A percentile compares a stretch with the other conserved stretches of the same genome.
These are phyloP conservation scores for Anthrax anthrax DNA, from an alignment of 2,888 invertebrate species.

Conservation along the genomic window DNA sequence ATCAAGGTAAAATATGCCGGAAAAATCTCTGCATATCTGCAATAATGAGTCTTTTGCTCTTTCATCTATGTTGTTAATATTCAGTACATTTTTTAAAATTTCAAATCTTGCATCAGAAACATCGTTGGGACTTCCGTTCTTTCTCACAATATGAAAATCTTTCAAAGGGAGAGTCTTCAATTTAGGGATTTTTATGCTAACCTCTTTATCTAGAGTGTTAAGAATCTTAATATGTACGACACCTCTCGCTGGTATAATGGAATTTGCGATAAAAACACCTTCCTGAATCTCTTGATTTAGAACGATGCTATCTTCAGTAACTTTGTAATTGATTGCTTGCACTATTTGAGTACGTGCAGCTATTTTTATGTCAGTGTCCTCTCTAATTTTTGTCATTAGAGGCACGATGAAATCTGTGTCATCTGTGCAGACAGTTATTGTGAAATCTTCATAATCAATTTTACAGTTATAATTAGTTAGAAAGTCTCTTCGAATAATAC, in stretches of 20 bases:
- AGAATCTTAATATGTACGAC: conserved; percentile 1
- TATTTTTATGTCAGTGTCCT: neutral
- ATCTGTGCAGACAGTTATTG: neutral
- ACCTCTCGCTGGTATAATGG: neutral
- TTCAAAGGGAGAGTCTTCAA: too few relatives aligned
- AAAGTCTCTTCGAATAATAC: conserved; percentile 3
- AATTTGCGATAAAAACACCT: conserved; percentile 2
- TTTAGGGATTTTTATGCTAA: too few relatives aligned
- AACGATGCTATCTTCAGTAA: conserved; percentile 4
- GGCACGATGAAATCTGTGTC: neutral
- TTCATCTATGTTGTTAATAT: neutral
- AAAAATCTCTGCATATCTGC: neutral
- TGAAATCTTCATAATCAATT: conserved; percentile 4
- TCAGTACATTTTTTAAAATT: neutral
- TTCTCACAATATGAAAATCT: too few relatives aligned
- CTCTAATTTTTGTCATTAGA: neutral
- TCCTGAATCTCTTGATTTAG: conserved; percentile 3
- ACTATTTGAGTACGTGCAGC: conserved; percentile 4
- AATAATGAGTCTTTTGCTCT: neutral
- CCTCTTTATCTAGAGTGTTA: too few relatives aligned
- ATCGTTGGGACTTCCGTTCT: too few relatives aligned
- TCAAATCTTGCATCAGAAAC: neutral
- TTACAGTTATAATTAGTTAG: neutral
- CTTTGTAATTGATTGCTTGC: neutral
- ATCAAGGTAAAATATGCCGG: neutral